These are phyloP conservation scores for Lagopus leucura DNA, from an alignment of 2,113 vertebrate species.

Conservation along the genomic window DNA sequence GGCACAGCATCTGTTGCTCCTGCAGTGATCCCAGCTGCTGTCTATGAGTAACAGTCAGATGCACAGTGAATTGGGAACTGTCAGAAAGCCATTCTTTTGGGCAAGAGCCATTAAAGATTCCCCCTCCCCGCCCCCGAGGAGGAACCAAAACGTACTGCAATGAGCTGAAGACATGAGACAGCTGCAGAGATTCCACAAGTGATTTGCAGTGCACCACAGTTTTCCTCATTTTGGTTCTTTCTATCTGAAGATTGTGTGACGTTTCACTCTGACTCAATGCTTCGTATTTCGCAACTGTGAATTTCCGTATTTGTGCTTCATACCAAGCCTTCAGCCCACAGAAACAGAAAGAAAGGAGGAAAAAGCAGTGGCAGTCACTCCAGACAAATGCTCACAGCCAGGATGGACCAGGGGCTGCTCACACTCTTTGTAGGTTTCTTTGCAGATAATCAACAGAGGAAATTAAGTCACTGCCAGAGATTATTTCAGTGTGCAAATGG, in stretches of 20 bases:
- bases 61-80: accelerated
- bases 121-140: not conserved
- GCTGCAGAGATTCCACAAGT: not conserved
- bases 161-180: not conserved
- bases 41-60: not conserved
- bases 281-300: not conserved
- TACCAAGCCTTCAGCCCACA: not conserved
- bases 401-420: not conserved
- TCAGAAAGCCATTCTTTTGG: not conserved
- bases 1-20: not conserved
- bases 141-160: not conserved
- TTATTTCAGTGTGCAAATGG: not conserved
- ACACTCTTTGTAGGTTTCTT: not conserved
- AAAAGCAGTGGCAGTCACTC: not conserved
- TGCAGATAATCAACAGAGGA: not conserved
- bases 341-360: not conserved
- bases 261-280: not conserved
- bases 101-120: not conserved
- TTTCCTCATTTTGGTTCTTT: not conserved
- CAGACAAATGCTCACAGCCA: not conserved
- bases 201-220: not conserved
- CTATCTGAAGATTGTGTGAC: not conserved
- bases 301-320: not conserved
- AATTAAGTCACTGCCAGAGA: not conserved
- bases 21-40: not conserved